Evolutionary conservation across 37 sponge, comb jelly and placozoan genomes (phyloP).

Genomic region (Mnemiopsis leidyi): DNA sequence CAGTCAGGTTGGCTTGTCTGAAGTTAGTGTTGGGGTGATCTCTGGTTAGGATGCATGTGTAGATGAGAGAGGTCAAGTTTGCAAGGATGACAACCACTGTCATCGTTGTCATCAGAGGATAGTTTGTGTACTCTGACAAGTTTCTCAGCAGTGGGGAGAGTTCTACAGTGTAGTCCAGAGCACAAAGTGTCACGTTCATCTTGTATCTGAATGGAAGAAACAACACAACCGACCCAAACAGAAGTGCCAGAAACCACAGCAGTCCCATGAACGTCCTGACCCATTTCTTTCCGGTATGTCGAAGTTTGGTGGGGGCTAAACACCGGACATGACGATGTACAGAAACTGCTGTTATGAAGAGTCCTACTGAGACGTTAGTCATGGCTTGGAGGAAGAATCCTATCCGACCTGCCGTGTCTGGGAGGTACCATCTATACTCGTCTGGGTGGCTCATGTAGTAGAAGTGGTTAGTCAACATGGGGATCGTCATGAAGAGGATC

Average conservation of each 20-base stretch:
- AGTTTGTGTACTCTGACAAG: neutral
- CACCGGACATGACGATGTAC: neutral
- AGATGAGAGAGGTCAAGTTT: neutral
- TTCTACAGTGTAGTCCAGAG: neutral
- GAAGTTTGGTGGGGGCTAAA: neutral
- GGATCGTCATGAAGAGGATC: neutral
- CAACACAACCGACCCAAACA: neutral
- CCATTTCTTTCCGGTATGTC: neutral
- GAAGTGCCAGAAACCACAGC: neutral
- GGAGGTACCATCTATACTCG: neutral
- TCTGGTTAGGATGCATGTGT: neutral
- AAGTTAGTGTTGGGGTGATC: neutral
- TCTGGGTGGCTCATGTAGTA: neutral
- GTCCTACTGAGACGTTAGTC: neutral
- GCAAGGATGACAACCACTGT: neutral
- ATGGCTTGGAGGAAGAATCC: neutral
- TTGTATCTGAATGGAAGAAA: neutral
- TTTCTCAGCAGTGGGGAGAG: neutral
- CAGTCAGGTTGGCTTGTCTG: neutral
- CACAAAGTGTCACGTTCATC: neutral
- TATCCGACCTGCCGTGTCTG: neutral
- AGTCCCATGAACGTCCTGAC: neutral
- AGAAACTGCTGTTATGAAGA: neutral
- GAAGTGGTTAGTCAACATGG: neutral
- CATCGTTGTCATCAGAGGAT: neutral